Percentiles rank a stretch among this genome's conserved stretches.
Evolutionary conservation across 2,113 vertebrate genomes (phyloP).

Genomic region (Glaucomys volans): DNA sequence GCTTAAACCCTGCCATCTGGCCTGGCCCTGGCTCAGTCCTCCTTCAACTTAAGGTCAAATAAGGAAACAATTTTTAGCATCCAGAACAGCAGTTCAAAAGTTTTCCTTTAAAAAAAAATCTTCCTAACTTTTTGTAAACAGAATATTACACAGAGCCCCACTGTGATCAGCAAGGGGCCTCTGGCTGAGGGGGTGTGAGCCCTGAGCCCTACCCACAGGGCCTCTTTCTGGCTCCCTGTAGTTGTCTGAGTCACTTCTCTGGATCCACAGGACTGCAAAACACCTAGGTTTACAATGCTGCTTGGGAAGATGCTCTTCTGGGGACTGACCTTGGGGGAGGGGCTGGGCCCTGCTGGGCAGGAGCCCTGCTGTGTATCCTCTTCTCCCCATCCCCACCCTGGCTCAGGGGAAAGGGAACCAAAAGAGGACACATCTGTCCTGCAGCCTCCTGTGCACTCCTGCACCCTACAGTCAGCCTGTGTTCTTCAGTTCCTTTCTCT

Average conservation of each 20-base stretch:
- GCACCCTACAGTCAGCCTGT: neutral
- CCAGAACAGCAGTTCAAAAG: neutral
- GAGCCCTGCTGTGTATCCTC: neutral
- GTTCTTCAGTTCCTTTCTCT: neutral
- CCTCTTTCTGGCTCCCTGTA: neutral
- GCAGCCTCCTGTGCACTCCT: accelerated
- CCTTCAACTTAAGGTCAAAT: slow-evolving; percentile 29
- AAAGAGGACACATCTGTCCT: neutral
- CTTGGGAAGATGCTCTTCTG: neutral
- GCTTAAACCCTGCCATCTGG: neutral
- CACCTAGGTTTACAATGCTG: neutral
- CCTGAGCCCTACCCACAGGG: neutral
- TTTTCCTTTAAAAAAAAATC: neutral
- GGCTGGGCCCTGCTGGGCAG: neutral
- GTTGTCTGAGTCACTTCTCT: neutral
- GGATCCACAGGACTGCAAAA: neutral
- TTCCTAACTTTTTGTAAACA: neutral
- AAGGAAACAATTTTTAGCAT: neutral
- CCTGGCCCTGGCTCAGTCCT: neutral
- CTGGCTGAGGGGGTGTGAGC: neutral
- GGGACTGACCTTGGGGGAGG: neutral
- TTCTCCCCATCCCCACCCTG: neutral
- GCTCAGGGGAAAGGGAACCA: neutral
- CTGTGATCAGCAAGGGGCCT: neutral
- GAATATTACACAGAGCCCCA: neutral